phyloP scores from a whole-genome alignment of 2,888 invertebrate genomes.

The Xylocampa areola region DNA sequence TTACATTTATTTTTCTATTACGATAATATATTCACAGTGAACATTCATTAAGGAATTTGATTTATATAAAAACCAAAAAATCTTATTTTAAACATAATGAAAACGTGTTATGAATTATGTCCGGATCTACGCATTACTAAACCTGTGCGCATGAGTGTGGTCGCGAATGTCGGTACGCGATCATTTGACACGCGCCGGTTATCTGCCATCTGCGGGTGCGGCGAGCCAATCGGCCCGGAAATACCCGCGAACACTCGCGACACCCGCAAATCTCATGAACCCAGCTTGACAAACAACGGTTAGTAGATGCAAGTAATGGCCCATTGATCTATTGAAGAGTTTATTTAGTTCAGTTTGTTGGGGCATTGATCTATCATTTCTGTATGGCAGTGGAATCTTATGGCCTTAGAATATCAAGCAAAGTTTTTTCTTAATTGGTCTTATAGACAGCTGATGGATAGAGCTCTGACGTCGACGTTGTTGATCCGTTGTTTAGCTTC shows the following conservation, averaged over 20 bases:
- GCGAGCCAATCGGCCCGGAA: constrained; percentile 55
- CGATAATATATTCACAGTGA: too few species aligned
- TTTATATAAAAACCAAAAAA: too few species aligned
- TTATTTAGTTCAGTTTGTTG: constrained; percentile 11
- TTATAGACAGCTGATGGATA: too few species aligned
- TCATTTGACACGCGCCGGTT: constrained; percentile 75
- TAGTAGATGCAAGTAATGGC: constrained; percentile 35
- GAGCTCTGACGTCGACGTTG: too few species aligned
- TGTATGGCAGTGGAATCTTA: too few species aligned
- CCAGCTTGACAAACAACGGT: constrained; percentile 48
- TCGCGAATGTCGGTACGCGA: constrained; percentile 71
- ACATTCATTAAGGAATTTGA: too few species aligned
- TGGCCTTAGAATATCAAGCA: too few species aligned
- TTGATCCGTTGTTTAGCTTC: too few species aligned
- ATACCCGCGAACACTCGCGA: constrained; percentile 52
- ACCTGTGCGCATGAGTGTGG: constrained; percentile 59
- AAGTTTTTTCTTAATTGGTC: too few species aligned
- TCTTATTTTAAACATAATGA: neutral
- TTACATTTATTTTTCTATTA: too few species aligned
- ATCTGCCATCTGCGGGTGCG: constrained; percentile 70
- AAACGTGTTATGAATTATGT: neutral
- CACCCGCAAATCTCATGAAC: constrained; percentile 60
- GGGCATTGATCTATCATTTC: constrained; percentile 7
- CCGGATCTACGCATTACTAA: constrained; percentile 30
- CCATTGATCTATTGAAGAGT: constrained; percentile 19